Evolutionary conservation across 2,888 invertebrate species (phyloP), one percentile per base, ranked within the genome.

Genomic region (Drosophila seclusa): DNA sequence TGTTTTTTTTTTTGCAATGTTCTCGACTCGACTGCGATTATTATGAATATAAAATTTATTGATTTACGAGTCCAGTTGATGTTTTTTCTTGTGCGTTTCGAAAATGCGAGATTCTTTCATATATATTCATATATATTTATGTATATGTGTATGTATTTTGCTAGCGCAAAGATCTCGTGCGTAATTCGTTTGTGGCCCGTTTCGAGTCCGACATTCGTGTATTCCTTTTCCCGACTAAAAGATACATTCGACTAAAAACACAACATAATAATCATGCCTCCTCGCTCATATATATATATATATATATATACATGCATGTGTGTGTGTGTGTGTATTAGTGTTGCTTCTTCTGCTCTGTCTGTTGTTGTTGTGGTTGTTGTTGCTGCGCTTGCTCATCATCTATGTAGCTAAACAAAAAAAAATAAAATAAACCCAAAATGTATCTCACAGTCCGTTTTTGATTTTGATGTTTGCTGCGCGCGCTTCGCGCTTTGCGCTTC

Each of bases 221-320:
- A 84, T 90, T 89, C 87, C 87, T 90, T 87, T 84, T 87, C 73
- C 85, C 78, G 83, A 87, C 90, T 89, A 75, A 87, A 90, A 84
- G 90, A 87, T 80, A 89, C 90, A 88, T 83, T 80, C 82, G 87
- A 86, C 87, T 83, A 83, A 86, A 83, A 83, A 83, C 84, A 86
- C 79, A 87, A 86, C 83, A 86, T 80, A 78, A 86, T 81, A 78
- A 78, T 73, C 76, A 76, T 73, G 73, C 76, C 72, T 74, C 72
- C 68, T 76, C 70, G 54, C 55, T 77, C 70, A 40, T 42, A 24
- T 29, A 31, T 61, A 38, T 66, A 18, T 65, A 18, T 65, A 18
- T 67, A 42, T 68, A 32, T 32, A 24, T 52, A 24, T 63, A 8
- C 62, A 27, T 68, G 18, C 65, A 27, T 55, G 27, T 62, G 16